Evolutionary conservation across 2,113 vertebrate species (phyloP).

Genomic region (Verasper variegatus): DNA sequence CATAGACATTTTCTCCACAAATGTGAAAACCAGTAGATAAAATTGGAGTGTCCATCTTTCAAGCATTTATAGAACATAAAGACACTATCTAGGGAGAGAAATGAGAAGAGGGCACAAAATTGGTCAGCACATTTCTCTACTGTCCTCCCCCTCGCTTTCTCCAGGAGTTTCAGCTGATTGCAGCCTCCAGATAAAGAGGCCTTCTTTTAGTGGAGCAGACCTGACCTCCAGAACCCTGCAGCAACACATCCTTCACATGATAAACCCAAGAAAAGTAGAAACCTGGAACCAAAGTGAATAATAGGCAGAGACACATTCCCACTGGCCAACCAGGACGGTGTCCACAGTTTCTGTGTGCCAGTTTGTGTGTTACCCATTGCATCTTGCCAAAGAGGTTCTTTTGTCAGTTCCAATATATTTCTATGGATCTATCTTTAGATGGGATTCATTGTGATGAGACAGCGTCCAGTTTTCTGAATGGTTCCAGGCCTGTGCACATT

Average conservation of each 20-base stretch:
- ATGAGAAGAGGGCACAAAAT: conserved; percentile 18
- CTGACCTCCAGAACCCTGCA: conserved; percentile 52
- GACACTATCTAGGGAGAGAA: conserved; percentile 34
- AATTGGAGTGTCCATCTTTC: conserved; percentile 29
- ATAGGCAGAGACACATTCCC: conserved; percentile 73
- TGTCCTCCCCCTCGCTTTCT: conserved; percentile 33
- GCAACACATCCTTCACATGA: conserved; percentile 71
- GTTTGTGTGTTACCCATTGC: conserved; percentile 53
- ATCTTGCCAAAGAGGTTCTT: conserved; percentile 68
- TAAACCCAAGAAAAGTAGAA: conserved; percentile 63
- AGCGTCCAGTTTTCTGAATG: conserved; percentile 53
- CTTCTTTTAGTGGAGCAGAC: conserved; percentile 57
- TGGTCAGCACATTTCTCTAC: conserved; percentile 51
- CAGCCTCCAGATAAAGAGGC: conserved; percentile 45
- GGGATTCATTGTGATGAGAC: conserved; percentile 37
- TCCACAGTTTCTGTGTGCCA: conserved; percentile 59
- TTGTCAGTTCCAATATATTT: conserved; percentile 66
- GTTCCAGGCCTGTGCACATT: conserved; percentile 59
- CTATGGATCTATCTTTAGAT: conserved; percentile 67
- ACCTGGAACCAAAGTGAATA: conserved; percentile 61
- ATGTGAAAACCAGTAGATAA: conserved; percentile 10
- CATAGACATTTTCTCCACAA: background rate
- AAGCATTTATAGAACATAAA: conserved; percentile 27
- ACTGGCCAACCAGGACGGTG: conserved; percentile 57
- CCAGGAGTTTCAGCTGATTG: conserved; percentile 54